Percentiles rank a stretch among this genome's conserved stretches.
Conservation (phyloP, 2,888 invertebrate genomes). For the Drosophila acutilabella region DNA sequence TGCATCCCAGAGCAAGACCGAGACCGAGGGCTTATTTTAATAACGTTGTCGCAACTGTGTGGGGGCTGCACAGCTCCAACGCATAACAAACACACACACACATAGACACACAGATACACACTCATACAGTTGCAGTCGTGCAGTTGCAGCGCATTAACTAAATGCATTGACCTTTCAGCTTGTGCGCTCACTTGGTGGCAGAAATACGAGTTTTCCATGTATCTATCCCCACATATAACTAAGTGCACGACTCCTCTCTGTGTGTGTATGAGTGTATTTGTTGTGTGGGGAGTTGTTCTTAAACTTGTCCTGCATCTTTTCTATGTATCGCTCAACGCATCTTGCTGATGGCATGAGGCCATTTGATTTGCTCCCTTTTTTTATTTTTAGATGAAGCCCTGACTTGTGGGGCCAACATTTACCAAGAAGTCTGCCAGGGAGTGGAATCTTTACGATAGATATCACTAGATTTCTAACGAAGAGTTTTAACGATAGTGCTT, state of each 20-base stretch:
- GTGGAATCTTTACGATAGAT: background rate
- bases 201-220: constrained; percentile 78
- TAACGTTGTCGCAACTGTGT: constrained; percentile 64
- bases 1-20: constrained; percentile 3
- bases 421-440: background rate
- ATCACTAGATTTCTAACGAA: background rate
- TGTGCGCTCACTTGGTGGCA: constrained; percentile 65
- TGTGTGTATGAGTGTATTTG: constrained; percentile 25
- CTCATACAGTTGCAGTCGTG: constrained; percentile 33
- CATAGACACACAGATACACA: constrained; percentile 28
- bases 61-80: constrained; percentile 66
- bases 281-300: constrained; percentile 70
- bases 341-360: constrained; percentile 65
- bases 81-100: constrained; percentile 25
- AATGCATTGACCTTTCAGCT: constrained; percentile 77
- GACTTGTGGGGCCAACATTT: constrained; percentile 40
- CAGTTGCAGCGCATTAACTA: constrained; percentile 70
- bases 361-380: constrained; percentile 70
- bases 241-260: constrained; percentile 51
- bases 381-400: constrained; percentile 62
- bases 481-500: background rate
- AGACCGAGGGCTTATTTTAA: constrained; percentile 54
- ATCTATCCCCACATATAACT: constrained; percentile 69
- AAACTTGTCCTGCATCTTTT: constrained; percentile 78
- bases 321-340: constrained; percentile 61